phyloP scores from a whole-genome alignment of 2,113 vertebrate genomes.

The Megaleporinus macrocephalus region DNA sequence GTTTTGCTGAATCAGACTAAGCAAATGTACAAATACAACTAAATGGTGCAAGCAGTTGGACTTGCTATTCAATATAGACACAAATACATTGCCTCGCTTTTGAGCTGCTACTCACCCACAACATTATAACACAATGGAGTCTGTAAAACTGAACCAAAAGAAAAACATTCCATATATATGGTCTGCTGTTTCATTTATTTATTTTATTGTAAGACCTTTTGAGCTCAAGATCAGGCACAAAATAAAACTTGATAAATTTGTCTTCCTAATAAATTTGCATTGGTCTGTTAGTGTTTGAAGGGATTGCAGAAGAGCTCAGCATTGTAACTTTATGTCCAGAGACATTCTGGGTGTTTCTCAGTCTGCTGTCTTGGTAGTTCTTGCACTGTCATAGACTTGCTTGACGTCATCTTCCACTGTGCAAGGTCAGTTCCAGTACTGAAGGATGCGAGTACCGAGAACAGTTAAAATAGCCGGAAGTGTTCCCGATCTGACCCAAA shows the following conservation, averaged over 20 bases:
- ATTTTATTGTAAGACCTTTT: no score
- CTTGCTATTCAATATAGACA: background rate
- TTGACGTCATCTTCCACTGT: background rate
- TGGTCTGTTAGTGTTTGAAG: background rate
- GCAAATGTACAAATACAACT: background rate
- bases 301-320: background rate
- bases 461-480: background rate
- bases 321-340: background rate
- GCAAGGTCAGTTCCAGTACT: background rate
- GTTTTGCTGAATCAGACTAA: no score
- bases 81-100: background rate
- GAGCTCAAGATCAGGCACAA: background rate
- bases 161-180: slow-evolving; percentile 51
- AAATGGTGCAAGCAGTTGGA: background rate
- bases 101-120: background rate
- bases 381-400: no score
- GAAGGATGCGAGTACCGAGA: background rate
- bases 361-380: background rate
- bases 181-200: no score
- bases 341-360: background rate
- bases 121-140: slow-evolving; percentile 24
- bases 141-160: slow-evolving; percentile 11
- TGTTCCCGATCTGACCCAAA: background rate
- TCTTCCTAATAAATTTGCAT: background rate
- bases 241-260: no score